A percentile compares a stretch with the other conserved stretches of the same genome.
These are phyloP conservation scores for Hecatera dysodea DNA, from an alignment of 2,888 invertebrate genomes.

Conservation along the genomic window DNA sequence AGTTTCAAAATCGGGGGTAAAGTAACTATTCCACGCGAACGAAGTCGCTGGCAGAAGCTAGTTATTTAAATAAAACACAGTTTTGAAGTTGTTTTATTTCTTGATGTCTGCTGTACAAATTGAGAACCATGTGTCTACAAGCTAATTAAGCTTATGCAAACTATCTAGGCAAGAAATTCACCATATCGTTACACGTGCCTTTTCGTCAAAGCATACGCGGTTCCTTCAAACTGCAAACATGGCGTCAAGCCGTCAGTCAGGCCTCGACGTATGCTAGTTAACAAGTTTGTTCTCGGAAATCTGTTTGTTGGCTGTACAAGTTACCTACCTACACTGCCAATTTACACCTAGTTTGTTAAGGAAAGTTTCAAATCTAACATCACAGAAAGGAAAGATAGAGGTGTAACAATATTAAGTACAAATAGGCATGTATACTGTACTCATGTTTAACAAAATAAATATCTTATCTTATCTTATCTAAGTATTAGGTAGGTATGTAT, in stretches of 20 bases:
- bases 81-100: too few species aligned
- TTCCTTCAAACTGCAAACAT: neutral
- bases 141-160: neutral
- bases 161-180: neutral
- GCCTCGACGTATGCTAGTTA: slow-evolving; percentile 10
- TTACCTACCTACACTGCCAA: slow-evolving; percentile 16
- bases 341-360: neutral
- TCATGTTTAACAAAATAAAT: too few species aligned
- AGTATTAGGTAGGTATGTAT: too few species aligned
- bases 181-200: neutral
- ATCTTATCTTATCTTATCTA: too few species aligned
- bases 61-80: too few species aligned
- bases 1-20: too few species aligned
- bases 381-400: neutral
- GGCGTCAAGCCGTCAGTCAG: slow-evolving; percentile 1
- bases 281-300: slow-evolving; percentile 14
- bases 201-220: neutral
- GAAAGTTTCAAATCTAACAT: neutral
- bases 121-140: neutral
- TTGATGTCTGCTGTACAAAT: neutral
- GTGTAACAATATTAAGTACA: neutral
- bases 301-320: slow-evolving; percentile 20
- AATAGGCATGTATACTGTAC: too few species aligned
- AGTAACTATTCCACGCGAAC: too few species aligned
- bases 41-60: too few species aligned